Evolutionary conservation across 2,797 vertebrate genomes (phyloP).

Genomic region (Lophius americanus): DNA sequence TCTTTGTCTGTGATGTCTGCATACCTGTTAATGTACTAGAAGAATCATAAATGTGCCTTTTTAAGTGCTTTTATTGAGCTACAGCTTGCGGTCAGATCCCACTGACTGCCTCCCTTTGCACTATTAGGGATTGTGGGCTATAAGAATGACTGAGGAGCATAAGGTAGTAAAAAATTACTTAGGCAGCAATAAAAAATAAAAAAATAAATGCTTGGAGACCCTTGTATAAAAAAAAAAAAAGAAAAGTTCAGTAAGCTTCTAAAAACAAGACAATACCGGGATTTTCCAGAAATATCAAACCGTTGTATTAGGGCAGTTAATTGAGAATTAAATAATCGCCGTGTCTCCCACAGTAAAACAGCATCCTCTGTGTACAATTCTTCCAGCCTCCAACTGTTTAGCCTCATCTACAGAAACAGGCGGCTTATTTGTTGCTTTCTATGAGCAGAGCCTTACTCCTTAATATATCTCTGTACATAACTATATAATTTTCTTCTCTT

Average conservation of each 20-base stretch:
- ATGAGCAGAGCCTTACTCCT: slow-evolving; percentile 71
- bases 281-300: slow-evolving; percentile 24
- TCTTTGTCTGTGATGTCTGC: slow-evolving; percentile 28
- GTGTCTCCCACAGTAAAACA: slow-evolving; percentile 36
- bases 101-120: slow-evolving; percentile 9
- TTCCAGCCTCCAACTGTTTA: slow-evolving; percentile 53
- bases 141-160: slow-evolving; percentile 38
- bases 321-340: slow-evolving; percentile 46
- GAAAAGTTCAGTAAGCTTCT: slow-evolving; percentile 10
- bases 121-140: slow-evolving; percentile 34
- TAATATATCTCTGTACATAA: slow-evolving; percentile 88
- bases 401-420: slow-evolving; percentile 52
- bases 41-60: slow-evolving; percentile 49
- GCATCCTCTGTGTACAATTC: slow-evolving; percentile 38
- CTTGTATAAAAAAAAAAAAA: slow-evolving; percentile 28
- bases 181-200: slow-evolving; percentile 30
- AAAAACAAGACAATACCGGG: slow-evolving; percentile 30
- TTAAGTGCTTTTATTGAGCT: slow-evolving; percentile 61
- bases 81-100: slow-evolving; percentile 37
- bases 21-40: slow-evolving; percentile 54
- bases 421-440: slow-evolving; percentile 63
- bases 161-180: slow-evolving; percentile 40
- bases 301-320: slow-evolving; percentile 28
- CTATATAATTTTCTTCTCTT: slow-evolving; percentile 86
- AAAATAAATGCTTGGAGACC: slow-evolving; percentile 37